Evolutionary conservation across 2,888 invertebrate genomes (phyloP).

Genomic region (Frankliniella fusca): DNA sequence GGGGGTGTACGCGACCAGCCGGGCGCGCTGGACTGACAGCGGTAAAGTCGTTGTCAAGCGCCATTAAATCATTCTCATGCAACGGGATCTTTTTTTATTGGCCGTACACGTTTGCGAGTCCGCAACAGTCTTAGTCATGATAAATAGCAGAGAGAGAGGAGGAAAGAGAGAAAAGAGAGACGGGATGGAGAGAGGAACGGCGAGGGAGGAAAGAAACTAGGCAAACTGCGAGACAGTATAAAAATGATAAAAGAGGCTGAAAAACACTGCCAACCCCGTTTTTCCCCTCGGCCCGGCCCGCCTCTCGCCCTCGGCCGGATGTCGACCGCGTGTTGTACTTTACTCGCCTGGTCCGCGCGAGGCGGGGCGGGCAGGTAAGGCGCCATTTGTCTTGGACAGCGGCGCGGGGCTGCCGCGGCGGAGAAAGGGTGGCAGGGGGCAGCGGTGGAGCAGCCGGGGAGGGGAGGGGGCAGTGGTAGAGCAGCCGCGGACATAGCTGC

Average conservation of each 20-base stretch:
- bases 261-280: not conserved
- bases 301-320: not conserved
- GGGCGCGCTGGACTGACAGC: too few species aligned
- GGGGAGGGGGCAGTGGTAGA: not conserved
- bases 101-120: too few species aligned
- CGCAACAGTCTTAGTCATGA: too few species aligned
- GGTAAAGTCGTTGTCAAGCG: too few species aligned
- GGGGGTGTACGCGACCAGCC: too few species aligned
- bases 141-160: not conserved
- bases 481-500: too few species aligned
- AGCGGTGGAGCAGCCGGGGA: not conserved
- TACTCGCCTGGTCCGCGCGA: too few species aligned
- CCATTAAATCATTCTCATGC: too few species aligned
- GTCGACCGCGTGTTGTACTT: constrained; percentile 7
- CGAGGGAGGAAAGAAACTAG: not conserved
- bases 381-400: not conserved
- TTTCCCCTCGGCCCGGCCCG: too few species aligned
- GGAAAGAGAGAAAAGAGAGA: not conserved
- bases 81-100: too few species aligned
- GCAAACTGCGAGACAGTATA: constrained; percentile 22
- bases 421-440: not conserved
- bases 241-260: constrained; percentile 15
- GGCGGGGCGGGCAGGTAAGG: not conserved
- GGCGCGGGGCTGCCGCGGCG: not conserved
- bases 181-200: not conserved